Evolutionary conservation across 2,888 invertebrate species (phyloP).

Genomic region (Diogma glabrata): DNA sequence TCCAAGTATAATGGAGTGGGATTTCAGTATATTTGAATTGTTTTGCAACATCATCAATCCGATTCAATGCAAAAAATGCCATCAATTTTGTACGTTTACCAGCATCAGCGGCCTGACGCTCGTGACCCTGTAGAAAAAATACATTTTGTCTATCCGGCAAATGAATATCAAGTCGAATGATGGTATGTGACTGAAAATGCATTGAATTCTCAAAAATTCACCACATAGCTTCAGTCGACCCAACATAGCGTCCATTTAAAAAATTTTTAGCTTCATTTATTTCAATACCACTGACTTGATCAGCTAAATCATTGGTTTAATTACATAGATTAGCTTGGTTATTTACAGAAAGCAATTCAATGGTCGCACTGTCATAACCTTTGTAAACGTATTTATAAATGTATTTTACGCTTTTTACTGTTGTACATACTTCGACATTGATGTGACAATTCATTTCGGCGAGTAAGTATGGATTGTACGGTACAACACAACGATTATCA

Average conservation of each 20-base stretch:
- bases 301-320: not conserved
- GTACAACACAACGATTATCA: slow-evolving; percentile 29
- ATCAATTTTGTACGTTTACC: too few species aligned
- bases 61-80: too few species aligned
- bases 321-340: too few species aligned
- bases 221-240: slow-evolving; percentile 30
- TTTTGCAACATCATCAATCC: too few species aligned
- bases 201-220: slow-evolving; percentile 22
- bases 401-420: slow-evolving; percentile 23
- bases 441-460: slow-evolving; percentile 24
- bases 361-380: slow-evolving; percentile 21
- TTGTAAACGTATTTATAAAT: slow-evolving; percentile 24
- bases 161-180: slow-evolving; percentile 22
- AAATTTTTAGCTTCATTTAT: slow-evolving; percentile 25
- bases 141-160: slow-evolving; percentile 23
- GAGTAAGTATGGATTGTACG: slow-evolving; percentile 21
- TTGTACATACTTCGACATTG: slow-evolving; percentile 25
- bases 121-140: slow-evolving; percentile 15
- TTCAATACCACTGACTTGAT: not conserved
- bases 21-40: too few species aligned
- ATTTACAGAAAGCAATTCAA: too few species aligned
- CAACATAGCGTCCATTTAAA: slow-evolving; percentile 27
- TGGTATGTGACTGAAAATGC: slow-evolving; percentile 13
- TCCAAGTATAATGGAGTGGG: too few species aligned
- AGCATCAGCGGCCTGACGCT: too few species aligned